Evolutionary conservation across 2,113 vertebrate genomes (phyloP).

Genomic region (Arenaria interpres): DNA sequence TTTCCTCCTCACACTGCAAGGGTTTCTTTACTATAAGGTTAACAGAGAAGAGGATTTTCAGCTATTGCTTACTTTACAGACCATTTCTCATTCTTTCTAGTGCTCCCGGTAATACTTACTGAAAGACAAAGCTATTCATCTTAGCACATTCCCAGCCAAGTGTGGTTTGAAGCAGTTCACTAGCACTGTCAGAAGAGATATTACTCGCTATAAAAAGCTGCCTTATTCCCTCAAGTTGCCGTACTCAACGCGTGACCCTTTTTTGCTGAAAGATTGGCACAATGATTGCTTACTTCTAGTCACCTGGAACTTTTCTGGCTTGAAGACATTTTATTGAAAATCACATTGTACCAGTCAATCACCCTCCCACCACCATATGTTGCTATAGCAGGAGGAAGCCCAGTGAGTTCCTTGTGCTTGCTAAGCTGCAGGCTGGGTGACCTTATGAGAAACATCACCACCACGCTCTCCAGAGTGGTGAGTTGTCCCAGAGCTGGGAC

Average conservation of each 20-base stretch:
- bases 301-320: conserved; percentile 69
- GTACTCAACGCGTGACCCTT: conserved; percentile 51
- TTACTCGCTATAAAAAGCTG: conserved; percentile 72
- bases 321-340: conserved; percentile 59
- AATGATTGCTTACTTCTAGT: conserved; percentile 55
- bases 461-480: neutral
- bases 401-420: neutral
- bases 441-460: neutral
- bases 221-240: conserved; percentile 46
- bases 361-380: conserved; percentile 54
- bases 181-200: conserved; percentile 76
- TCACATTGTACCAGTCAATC: conserved; percentile 64
- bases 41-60: conserved; percentile 14
- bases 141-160: conserved; percentile 55
- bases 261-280: conserved; percentile 55
- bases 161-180: conserved; percentile 62
- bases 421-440: conserved; percentile 9
- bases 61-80: conserved; percentile 54
- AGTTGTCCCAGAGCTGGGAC: neutral
- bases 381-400: conserved; percentile 40
- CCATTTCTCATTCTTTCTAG: conserved; percentile 59
- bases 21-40: conserved; percentile 40
- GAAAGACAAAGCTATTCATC: conserved; percentile 73
- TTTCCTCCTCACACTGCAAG: fast-evolving
- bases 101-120: conserved; percentile 61